Conservation (phyloP, 2,113 vertebrate species). For the Amblyopsis rosae region DNA sequence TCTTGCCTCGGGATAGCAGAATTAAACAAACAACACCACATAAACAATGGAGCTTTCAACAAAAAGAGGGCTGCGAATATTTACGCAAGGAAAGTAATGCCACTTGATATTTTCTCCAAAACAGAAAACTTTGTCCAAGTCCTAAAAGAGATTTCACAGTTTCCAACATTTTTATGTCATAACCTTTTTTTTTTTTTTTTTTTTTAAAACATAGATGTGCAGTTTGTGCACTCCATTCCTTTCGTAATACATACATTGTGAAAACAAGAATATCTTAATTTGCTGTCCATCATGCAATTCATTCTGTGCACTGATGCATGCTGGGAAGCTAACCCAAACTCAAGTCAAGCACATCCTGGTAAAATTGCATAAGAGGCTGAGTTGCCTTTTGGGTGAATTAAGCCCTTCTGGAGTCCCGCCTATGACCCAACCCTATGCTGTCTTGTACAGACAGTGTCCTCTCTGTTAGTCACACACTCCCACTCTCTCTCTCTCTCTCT, state of each 20-base stretch:
- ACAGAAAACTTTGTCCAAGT: too few relatives aligned
- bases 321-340: constrained; percentile 43
- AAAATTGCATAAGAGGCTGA: constrained; percentile 71
- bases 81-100: too few relatives aligned
- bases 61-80: too few relatives aligned
- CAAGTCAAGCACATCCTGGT: constrained; percentile 62
- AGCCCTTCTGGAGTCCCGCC: constrained; percentile 56
- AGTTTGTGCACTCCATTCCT: background rate
- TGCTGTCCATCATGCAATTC: constrained; percentile 53
- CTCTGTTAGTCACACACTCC: constrained; percentile 8
- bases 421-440: constrained; percentile 49
- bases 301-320: constrained; percentile 52
- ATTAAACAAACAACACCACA: too few relatives aligned
- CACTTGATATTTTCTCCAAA: too few relatives aligned
- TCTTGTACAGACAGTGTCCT: constrained; percentile 43
- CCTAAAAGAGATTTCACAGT: too few relatives aligned
- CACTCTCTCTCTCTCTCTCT: constrained; percentile 11
- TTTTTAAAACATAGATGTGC: too few relatives aligned
- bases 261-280: constrained; percentile 44
- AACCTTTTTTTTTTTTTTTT: too few relatives aligned
- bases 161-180: too few relatives aligned
- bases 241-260: constrained; percentile 29
- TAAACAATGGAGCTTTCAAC: too few relatives aligned
- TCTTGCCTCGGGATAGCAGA: too few relatives aligned
- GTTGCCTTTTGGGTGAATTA: constrained; percentile 66